Percentiles rank a stretch among this genome's conserved stretches.
These are phyloP conservation scores for Limnodromus scolopaceus DNA, from an alignment of 2,797 vertebrate genomes.

Conservation along the genomic window DNA sequence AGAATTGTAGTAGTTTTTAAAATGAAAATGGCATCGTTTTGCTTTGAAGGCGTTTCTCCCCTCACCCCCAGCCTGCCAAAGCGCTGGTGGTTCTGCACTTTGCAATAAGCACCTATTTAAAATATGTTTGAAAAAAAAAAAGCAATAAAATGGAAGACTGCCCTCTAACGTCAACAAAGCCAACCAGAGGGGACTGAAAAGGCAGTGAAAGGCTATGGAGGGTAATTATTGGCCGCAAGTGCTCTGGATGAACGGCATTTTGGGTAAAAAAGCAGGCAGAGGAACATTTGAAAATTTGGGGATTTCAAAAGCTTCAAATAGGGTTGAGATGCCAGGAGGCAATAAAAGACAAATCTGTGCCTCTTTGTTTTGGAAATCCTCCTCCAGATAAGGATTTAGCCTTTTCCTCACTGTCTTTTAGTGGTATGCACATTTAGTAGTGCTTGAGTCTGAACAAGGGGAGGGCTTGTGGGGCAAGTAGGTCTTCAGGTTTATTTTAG, in stretches of 20 bases:
- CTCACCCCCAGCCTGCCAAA: background rate
- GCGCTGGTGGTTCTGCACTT: background rate
- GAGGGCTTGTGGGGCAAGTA: background rate
- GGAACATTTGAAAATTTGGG: background rate
- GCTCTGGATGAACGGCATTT: background rate
- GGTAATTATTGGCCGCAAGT: background rate
- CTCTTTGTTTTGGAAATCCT: background rate
- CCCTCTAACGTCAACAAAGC: conserved; percentile 28
- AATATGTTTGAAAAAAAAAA: background rate
- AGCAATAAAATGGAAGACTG: conserved; percentile 19
- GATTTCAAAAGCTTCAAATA: background rate
- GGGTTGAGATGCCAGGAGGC: background rate
- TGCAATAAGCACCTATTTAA: background rate
- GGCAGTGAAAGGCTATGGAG: background rate
- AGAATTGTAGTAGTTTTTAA: background rate
- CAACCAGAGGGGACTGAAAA: background rate
- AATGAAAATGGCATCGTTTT: background rate
- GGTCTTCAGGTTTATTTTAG: background rate
- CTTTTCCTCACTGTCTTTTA: rapidly evolving
- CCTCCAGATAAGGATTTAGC: background rate
- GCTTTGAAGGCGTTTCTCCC: background rate
- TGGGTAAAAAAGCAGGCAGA: background rate
- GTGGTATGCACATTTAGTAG: rapidly evolving
- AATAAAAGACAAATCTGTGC: background rate
- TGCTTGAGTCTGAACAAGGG: background rate